A percentile compares a stretch with the other conserved stretches of the same genome.
These are phyloP conservation scores for Seriola quinqueradiata DNA, from an alignment of 2,113 vertebrate genomes.

Conservation along the genomic window DNA sequence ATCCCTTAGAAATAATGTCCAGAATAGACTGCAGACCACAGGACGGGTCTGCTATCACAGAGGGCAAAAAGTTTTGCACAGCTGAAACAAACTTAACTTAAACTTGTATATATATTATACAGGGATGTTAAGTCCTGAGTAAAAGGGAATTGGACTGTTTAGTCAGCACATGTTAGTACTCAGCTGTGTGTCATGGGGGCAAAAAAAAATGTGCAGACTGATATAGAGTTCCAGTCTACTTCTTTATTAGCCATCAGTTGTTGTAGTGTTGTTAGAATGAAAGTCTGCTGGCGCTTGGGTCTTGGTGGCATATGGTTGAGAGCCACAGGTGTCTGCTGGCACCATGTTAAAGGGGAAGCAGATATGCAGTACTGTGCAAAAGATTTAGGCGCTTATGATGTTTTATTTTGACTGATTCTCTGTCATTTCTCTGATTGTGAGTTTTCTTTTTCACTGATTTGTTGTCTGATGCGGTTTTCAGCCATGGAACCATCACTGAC, in stretches of 20 bases:
- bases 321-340: not conserved
- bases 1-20: not conserved
- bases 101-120: not conserved
- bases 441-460: not conserved
- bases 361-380: too few relatives aligned
- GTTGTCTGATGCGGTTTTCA: slow-evolving; percentile 46
- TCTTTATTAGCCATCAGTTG: not conserved
- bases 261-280: not conserved
- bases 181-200: not conserved
- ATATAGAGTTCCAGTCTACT: not conserved
- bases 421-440: not conserved
- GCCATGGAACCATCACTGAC: slow-evolving; percentile 71
- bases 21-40: slow-evolving; percentile 41
- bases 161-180: not conserved
- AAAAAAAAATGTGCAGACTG: not conserved
- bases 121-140: not conserved
- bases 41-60: not conserved
- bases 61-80: not conserved
- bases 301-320: not conserved
- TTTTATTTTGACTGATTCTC: not conserved
- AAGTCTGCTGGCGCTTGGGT: not conserved
- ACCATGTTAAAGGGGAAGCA: not conserved
- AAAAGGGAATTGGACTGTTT: not conserved
- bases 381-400: too few relatives aligned
- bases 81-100: not conserved